Evolutionary conservation across 2,888 invertebrate genomes (phyloP), one percentile per base, ranked within the genome.

Genomic region (Eremobia ochroleuca): DNA sequence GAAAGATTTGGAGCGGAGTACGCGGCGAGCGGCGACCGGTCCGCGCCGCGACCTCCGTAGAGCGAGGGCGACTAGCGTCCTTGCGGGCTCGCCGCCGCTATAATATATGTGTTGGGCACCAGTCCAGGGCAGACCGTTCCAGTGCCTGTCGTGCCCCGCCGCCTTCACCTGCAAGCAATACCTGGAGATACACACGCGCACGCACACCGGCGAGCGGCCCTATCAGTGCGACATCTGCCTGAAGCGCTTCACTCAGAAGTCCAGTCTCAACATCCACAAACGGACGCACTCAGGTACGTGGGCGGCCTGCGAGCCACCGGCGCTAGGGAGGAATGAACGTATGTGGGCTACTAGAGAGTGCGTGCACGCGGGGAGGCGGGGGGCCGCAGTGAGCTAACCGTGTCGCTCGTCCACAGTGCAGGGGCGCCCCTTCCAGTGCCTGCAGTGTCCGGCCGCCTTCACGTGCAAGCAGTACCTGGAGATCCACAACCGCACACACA

Each of bases 171-270:
- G 97, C 95, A 97, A 97, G 96, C 97, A 97, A 95, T 97, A 97
- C 96, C 95, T 97, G 93, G 97, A 97, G 96, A 97, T 97, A 75
- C 97, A 97, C 95, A 97, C 97, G 97, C 96, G 97, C 93, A 97
- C 97, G 73, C 97, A 97, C 95, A 96, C 96, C 93, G 96, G 96
- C 93, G 96, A 97, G 96, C 97, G 97, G 79, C 97, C 97, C 79
- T 97, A 97, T 95, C 97, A 98, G 95, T 98, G 98, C 95, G 98
- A 98, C 95, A 97, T 98, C 92, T 98, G 98, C 95, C 97, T 98
- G 92, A 98, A 98, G 96, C 97, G 98, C 92, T 98, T 98, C 97
- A 98, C 98, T 85, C 98, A 98, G 97, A 98, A 98, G 95, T 98
- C 98, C 93, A 98, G 98, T 94, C 97, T 98, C 90, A 98, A 98